phyloP scores from a whole-genome alignment of 64 coral and sea anemone genomes.

The Anthopleura sola region DNA sequence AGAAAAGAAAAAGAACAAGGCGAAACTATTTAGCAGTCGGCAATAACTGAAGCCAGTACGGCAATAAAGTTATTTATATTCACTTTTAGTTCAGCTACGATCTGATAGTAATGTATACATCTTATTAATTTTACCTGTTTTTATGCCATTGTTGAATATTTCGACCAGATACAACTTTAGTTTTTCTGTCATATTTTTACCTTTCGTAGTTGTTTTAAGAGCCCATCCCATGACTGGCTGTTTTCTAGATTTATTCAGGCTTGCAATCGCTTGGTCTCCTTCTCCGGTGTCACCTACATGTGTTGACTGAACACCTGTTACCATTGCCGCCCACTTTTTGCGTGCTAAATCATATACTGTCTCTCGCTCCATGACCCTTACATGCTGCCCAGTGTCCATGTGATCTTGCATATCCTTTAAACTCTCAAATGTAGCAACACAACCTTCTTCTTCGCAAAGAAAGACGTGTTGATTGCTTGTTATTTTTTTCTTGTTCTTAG shows the following conservation, averaged over 20 bases:
- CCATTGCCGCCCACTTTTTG: constrained; percentile 7
- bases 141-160: constrained; percentile 13
- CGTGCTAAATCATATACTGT: not conserved
- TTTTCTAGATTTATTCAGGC: not conserved
- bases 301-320: not conserved
- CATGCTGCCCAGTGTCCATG: constrained; percentile 38
- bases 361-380: constrained; percentile 29
- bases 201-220: constrained; percentile 29
- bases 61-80: no score
- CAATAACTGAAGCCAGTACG: no score
- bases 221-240: no score
- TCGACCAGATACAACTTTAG: constrained; percentile 17
- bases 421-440: constrained; percentile 21
- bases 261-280: not conserved
- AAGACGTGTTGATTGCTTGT: no score
- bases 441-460: constrained; percentile 13
- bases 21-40: no score
- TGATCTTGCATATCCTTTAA: constrained; percentile 31
- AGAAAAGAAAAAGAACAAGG: no score
- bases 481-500: no score
- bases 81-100: no score
- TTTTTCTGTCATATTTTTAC: constrained; percentile 20
- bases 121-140: no score
- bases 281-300: not conserved
- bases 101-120: no score